Base-by-base conservation (phyloP, 2,113 vertebrate species). In the Cairina moschata region DNA sequence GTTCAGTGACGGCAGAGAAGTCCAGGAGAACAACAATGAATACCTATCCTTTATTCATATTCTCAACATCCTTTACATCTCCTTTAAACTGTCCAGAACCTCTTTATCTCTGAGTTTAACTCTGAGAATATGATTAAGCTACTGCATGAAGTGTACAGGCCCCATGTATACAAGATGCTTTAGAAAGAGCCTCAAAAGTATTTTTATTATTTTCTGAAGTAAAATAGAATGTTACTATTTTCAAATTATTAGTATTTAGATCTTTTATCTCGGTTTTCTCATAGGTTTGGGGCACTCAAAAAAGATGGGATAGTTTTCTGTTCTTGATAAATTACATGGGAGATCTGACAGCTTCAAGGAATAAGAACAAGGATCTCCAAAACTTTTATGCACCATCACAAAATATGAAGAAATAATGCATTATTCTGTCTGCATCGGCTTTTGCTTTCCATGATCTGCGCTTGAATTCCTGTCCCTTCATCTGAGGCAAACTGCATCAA, bases 11-110 rank as follows among this genome's bases (percentile, higher is more conserved):
- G 10, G 74, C 40, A 91, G 74, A 87, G 91, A 92, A 89, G 83
- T 95, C 84, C 29, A 75, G 26, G 60, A 88, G 91, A 95, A 82
- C 84, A 92, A 79, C 84, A 89, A 94, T 76, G 52, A 93, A 46
- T 91, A 93, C 86, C 73, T 86, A 89, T 23, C 48, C 74, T 89
- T 87, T 87, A 91, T 95, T 92, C 81, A 95, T 91, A 87, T 79
- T 89, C 86, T 89, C 86, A 87, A 25, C 84, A 93, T 82, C 38
- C 75, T 91, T 91, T 93, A 95, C 54, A 87, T 79, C 86, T 92
- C 66, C 83, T 93, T 95, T 89, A 89, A 92, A 82, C 29, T 91
- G 74, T 82, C 67, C 38, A 87, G 54, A 86, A 82, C 5, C 55
- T 90, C 50, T 77, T 84, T 63, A 83, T n/a, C 80, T 7, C 48